Conservation (phyloP, 1,140 invertebrate genomes). For the Scylla paramamosain region DNA sequence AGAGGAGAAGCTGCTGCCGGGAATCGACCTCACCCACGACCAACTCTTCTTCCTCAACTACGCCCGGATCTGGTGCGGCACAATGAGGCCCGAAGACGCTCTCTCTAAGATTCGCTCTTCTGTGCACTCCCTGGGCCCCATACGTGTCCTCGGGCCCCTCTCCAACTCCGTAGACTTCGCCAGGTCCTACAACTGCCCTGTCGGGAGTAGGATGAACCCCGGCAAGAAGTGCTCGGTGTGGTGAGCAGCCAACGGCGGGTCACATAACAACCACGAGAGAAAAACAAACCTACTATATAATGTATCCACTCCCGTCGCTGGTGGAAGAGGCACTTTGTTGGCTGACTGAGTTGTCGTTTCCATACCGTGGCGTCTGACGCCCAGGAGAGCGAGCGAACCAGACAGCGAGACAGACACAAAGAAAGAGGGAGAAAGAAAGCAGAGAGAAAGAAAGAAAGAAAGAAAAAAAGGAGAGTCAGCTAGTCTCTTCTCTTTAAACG, state of each 20-base stretch:
- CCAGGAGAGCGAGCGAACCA: neutral
- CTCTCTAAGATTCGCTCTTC: conserved; percentile 95
- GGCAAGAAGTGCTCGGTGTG: conserved; percentile 94
- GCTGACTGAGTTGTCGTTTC: neutral
- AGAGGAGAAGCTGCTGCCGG: conserved; percentile 87
- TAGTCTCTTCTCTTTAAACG: neutral
- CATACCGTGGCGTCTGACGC: neutral
- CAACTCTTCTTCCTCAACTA: conserved; percentile 95
- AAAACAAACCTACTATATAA: neutral
- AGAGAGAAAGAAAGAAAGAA: conserved; percentile 6
- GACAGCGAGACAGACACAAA: neutral
- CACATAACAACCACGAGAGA: neutral
- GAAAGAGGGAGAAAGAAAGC: neutral
- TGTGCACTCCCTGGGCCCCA: conserved; percentile 96
- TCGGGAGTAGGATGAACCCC: conserved; percentile 94
- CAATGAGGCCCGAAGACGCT: conserved; percentile 97
- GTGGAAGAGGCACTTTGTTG: neutral
- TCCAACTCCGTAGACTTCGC: conserved; percentile 96
- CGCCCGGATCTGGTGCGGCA: conserved; percentile 98
- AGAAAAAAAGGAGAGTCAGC: neutral
- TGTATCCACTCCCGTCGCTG: neutral
- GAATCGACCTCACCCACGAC: conserved; percentile 90
- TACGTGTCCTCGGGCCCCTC: conserved; percentile 93
- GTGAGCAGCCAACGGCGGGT: conserved; percentile 82
- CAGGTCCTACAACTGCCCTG: conserved; percentile 88